These are phyloP conservation scores for Drosophila algonquin DNA, from an alignment of 2,888 invertebrate species.

Conservation along the genomic window DNA sequence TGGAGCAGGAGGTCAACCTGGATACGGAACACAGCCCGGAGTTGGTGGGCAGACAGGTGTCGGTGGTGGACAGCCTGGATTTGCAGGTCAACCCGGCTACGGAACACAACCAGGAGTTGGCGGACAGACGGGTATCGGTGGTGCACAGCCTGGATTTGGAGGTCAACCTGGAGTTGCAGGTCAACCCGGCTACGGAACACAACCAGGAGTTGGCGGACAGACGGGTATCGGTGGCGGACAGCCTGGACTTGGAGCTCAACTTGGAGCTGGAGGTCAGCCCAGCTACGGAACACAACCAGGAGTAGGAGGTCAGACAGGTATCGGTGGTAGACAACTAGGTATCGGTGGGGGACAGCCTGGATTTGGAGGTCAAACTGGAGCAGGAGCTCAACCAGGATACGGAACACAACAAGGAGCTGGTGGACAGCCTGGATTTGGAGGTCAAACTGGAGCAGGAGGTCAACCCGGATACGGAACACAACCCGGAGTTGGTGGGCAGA, in stretches of 20 bases:
- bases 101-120: slow-evolving; percentile 18
- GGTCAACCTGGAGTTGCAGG: slow-evolving; percentile 30
- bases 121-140: slow-evolving; percentile 24
- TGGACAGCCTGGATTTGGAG: neutral
- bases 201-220: slow-evolving; percentile 4
- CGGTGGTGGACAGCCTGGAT: slow-evolving; percentile 29
- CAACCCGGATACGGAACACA: slow-evolving; percentile 22
- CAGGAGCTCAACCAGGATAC: slow-evolving; percentile 17
- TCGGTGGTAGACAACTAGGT: neutral
- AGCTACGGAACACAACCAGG: slow-evolving; percentile 6
- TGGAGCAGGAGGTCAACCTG: slow-evolving; percentile 5
- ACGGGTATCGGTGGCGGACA: slow-evolving; percentile 1
- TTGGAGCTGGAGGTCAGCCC: slow-evolving; percentile 10
- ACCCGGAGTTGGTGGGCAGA: slow-evolving; percentile 2
- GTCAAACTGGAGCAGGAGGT: slow-evolving; percentile 16
- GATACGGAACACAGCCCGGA: slow-evolving; percentile 5
- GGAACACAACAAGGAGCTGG: slow-evolving; percentile 6
- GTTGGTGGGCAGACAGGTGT: slow-evolving; percentile 19
- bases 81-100: slow-evolving; percentile 5
- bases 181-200: slow-evolving; percentile 16
- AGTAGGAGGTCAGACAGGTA: slow-evolving; percentile 19
- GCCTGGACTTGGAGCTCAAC: slow-evolving; percentile 12
- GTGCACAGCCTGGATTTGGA: slow-evolving; percentile 12
- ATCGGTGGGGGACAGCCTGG: neutral
- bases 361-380: slow-evolving; percentile 17